phyloP scores from a whole-genome alignment of 2,797 vertebrate genomes.

The Simalia tracyae region DNA sequence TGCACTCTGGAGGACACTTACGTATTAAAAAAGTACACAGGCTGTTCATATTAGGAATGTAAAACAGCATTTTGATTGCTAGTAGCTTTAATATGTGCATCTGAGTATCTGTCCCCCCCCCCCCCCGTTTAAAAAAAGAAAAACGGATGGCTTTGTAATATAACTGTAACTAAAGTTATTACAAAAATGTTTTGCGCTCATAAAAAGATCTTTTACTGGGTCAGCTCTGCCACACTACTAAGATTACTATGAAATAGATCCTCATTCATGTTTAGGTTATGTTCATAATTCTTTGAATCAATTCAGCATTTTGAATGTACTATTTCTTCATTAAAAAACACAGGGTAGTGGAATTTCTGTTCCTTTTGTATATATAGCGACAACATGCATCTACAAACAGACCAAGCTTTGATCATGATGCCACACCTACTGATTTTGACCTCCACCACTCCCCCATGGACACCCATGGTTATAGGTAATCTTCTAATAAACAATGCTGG shows the following conservation, averaged over 20 bases:
- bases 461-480: not conserved
- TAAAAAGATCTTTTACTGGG: slow-evolving; percentile 27
- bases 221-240: not conserved
- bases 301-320: slow-evolving; percentile 12
- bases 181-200: slow-evolving; percentile 22
- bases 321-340: slow-evolving; percentile 39
- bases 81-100: slow-evolving; percentile 16
- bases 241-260: slow-evolving; percentile 2
- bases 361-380: not conserved
- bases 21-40: slow-evolving; percentile 26
- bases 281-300: slow-evolving; percentile 20
- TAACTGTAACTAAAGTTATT: slow-evolving; percentile 29
- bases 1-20: slow-evolving; percentile 41
- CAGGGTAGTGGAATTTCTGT: not conserved
- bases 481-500: not conserved
- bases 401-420: not conserved
- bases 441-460: not conserved
- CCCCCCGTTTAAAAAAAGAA: not conserved
- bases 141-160: slow-evolving; percentile 21
- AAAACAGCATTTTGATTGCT: slow-evolving; percentile 36
- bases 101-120: slow-evolving; percentile 25
- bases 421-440: not conserved
- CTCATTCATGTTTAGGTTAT: slow-evolving; percentile 14
- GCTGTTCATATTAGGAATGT: slow-evolving; percentile 35
- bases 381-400: not conserved